Evolutionary conservation across 2,888 invertebrate genomes (phyloP).

Genomic region (Apamea anceps): DNA sequence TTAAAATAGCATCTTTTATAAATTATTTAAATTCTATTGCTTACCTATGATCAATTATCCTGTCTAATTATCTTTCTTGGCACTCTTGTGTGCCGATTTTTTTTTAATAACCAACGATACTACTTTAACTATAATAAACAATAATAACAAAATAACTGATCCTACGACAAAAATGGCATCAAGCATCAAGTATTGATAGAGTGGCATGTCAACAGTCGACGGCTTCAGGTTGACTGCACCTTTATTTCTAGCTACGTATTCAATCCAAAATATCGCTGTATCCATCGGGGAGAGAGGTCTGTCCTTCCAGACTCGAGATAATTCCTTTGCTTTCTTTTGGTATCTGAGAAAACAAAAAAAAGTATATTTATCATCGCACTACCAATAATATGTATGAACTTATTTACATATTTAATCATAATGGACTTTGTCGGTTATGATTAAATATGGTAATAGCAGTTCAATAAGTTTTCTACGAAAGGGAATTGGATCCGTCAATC

Average conservation of each 20-base stretch:
- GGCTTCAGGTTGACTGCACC: constrained; percentile 77
- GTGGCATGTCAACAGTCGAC: constrained; percentile 60
- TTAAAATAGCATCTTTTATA: neutral
- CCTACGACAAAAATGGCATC: constrained; percentile 52
- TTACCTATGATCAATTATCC: too few relatives aligned
- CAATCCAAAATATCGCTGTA: constrained; percentile 92
- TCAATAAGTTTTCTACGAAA: neutral
- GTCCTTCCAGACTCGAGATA: constrained; percentile 77
- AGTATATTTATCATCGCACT: neutral
- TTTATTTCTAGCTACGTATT: constrained; percentile 91
- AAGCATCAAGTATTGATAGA: constrained; percentile 62
- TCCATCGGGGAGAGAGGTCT: constrained; percentile 87
- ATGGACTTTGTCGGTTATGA: neutral
- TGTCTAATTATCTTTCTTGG: constrained; percentile 17
- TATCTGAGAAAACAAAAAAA: constrained; percentile 57
- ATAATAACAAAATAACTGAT: constrained; percentile 16
- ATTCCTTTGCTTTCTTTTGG: constrained; percentile 62
- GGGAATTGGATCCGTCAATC: neutral
- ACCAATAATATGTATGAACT: neutral
- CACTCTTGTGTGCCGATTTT: neutral
- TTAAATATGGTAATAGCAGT: too few relatives aligned
- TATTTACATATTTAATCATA: neutral
- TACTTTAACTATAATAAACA: constrained; percentile 8
- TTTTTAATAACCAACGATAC: constrained; percentile 4
- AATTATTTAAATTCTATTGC: neutral